These are phyloP conservation scores for Volucella inflata DNA, from an alignment of 2,888 invertebrate species.

Conservation along the genomic window DNA sequence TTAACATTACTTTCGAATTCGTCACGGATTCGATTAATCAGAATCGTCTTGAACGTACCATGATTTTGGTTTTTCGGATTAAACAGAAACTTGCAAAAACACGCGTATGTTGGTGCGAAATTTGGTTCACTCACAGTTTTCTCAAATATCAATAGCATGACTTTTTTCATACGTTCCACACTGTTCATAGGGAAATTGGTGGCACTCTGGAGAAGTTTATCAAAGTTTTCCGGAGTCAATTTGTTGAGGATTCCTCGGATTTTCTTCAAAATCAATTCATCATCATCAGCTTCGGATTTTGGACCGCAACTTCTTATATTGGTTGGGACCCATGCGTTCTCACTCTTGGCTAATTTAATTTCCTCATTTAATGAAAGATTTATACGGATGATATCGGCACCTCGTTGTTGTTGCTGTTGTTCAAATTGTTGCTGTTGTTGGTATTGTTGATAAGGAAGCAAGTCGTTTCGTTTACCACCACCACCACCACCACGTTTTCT, in stretches of 20 bases:
- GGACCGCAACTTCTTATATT: constrained; percentile 77
- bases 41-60: constrained; percentile 78
- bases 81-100: constrained; percentile 82
- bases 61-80: constrained; percentile 81
- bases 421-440: constrained; percentile 71
- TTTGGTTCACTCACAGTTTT: constrained; percentile 82
- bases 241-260: constrained; percentile 82
- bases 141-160: constrained; percentile 82
- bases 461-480: constrained; percentile 77
- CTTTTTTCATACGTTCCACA: constrained; percentile 80
- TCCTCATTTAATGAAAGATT: constrained; percentile 81
- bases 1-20: constrained; percentile 82
- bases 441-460: constrained; percentile 68
- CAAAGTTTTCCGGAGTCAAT: constrained; percentile 81
- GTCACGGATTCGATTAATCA: constrained; percentile 80
- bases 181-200: constrained; percentile 80
- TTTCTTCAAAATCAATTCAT: constrained; percentile 80
- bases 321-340: constrained; percentile 82
- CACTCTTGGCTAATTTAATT: constrained; percentile 81
- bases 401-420: constrained; percentile 78
- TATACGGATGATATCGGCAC: constrained; percentile 81
- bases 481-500: constrained; percentile 80
- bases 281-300: constrained; percentile 76
- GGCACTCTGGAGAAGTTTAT: constrained; percentile 81
- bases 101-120: constrained; percentile 82